Base-by-base conservation (phyloP, 1,140 invertebrate species). In the Acyrthosiphon pisum region DNA sequence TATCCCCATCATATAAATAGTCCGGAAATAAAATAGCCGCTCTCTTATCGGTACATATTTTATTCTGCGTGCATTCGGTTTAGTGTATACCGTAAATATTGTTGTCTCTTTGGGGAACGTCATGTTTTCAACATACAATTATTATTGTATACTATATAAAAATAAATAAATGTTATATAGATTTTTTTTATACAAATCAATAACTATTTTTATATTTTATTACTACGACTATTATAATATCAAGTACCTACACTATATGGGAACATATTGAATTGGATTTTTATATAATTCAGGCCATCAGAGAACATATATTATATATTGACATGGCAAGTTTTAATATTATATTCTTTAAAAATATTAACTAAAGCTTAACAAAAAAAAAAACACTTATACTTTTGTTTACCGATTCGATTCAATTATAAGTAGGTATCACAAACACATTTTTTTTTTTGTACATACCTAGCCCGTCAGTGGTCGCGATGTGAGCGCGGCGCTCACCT, bases 11-110 rank as follows among this genome's bases (percentile, higher is more conserved):
- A n/a, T 76, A 76, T 18, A 76, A 18, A 76, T 76, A 76, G 30
- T 76, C 60, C 60, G 60, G 60, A 76, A n/a, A 76, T n/a, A 76
- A 76, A 76, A 76, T 76, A 76, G 60, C 14, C 18, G 60, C 30
- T 76, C 60, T 76, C 60, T 76, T 76, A 76, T 76, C 60, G 60
- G 60, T n/a, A 76, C 30, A n/a, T 76, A 76, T 76, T 76, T 76
- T 76, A 22, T n/a, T 76, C 30, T 76, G 30, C 11, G 60, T n/a
- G n/a, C n/a, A n/a, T 76, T 76, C 60, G 18, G 30, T 68, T 60
- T 68, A n/a, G 60, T 68, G 14, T 14, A 7, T n/a, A n/a, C 60
- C 30, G n/a, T 76, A 76, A n/a, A 76, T 76, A 76, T n/a, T n/a
- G 14, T 76, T n/a, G 14, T 18, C 30, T 76, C 3, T 76, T n/a